phyloP scores from a whole-genome alignment of 2,888 invertebrate genomes.

The Aquatica leii region DNA sequence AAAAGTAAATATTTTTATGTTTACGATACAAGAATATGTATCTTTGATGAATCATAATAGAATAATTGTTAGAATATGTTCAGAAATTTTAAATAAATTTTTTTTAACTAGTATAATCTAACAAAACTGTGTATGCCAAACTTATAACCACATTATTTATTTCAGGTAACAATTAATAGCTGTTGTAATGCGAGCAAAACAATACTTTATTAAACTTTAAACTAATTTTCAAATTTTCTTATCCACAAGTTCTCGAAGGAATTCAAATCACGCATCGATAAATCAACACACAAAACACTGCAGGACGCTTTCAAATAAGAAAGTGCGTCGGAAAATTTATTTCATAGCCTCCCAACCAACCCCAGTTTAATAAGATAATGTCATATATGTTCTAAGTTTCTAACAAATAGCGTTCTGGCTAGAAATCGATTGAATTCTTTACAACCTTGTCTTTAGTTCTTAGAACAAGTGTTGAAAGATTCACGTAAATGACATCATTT shows the following conservation, averaged over 20 bases:
- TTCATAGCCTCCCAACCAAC: slow-evolving; percentile 57
- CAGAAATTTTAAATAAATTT: too few species aligned
- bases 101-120: too few species aligned
- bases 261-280: slow-evolving; percentile 57
- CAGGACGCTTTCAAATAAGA: slow-evolving; percentile 51
- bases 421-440: slow-evolving; percentile 51
- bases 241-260: slow-evolving; percentile 46
- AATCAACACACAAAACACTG: slow-evolving; percentile 55
- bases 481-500: slow-evolving; percentile 20
- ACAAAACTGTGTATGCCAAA: too few species aligned
- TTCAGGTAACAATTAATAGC: too few species aligned
- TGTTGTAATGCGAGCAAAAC: too few species aligned
- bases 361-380: slow-evolving; percentile 57
- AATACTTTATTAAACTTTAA: slow-evolving; percentile 15
- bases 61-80: too few species aligned
- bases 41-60: too few species aligned
- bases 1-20: too few species aligned
- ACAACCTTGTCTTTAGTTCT: slow-evolving; percentile 47
- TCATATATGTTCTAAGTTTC: slow-evolving; percentile 52
- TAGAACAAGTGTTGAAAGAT: slow-evolving; percentile 35
- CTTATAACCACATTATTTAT: too few species aligned
- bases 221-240: slow-evolving; percentile 52
- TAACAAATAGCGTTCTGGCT: slow-evolving; percentile 53
- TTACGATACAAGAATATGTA: too few species aligned
- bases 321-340: slow-evolving; percentile 57